Evolutionary conservation across 2,797 vertebrate species (phyloP).

Genomic region (Scolopax rusticola): DNA sequence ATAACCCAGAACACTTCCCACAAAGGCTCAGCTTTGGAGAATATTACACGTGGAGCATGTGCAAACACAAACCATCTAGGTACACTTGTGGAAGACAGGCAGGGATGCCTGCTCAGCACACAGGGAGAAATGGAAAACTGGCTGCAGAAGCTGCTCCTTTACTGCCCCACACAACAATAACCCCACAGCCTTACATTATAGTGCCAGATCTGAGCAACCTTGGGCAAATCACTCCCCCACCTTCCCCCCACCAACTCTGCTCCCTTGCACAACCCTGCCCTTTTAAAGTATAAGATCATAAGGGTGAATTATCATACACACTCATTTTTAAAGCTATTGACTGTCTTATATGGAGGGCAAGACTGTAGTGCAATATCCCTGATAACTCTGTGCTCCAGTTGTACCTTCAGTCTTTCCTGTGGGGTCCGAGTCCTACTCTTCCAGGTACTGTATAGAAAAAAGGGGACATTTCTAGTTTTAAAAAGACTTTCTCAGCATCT

Average conservation of each 20-base stretch:
- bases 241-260: background rate
- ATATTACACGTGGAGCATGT: fast-evolving
- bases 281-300: background rate
- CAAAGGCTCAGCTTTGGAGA: background rate
- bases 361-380: background rate
- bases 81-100: background rate
- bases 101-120: background rate
- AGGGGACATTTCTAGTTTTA: background rate
- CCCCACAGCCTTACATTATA: background rate
- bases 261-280: background rate
- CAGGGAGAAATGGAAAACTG: background rate
- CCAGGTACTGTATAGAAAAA: background rate
- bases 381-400: background rate
- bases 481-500: background rate
- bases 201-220: background rate
- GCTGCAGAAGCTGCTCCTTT: background rate
- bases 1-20: background rate
- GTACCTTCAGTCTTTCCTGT: background rate
- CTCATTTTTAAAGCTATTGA: background rate
- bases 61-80: background rate
- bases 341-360: background rate
- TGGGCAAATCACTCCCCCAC: background rate
- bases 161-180: background rate
- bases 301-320: background rate
- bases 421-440: background rate